A percentile compares a stretch with the other conserved stretches of the same genome.
Conservation (phyloP, 2,113 vertebrate species). For the Recurvirostra avosetta region DNA sequence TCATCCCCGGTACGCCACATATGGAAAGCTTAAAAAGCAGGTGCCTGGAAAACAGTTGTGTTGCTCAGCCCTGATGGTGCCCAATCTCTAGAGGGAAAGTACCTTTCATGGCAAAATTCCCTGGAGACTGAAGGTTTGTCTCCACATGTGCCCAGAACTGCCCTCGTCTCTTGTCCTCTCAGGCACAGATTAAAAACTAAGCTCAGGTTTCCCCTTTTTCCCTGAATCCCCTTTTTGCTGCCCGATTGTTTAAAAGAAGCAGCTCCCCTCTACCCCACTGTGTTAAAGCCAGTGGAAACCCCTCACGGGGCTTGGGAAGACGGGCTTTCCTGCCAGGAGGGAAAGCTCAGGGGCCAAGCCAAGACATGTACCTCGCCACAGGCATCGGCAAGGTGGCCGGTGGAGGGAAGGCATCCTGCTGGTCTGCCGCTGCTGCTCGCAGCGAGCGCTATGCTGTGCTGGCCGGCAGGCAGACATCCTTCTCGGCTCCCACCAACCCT, state of each 20-base stretch:
- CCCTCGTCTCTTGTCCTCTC: background rate
- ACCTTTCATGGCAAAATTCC: background rate
- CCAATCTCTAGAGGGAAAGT: background rate
- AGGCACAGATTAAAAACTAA: background rate
- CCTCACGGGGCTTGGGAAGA: background rate
- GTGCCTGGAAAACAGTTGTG: background rate
- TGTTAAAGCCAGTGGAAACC: background rate
- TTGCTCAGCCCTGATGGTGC: background rate
- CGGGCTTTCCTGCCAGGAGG: background rate
- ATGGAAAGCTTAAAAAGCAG: background rate
- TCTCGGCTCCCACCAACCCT: background rate
- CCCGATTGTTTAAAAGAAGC: background rate
- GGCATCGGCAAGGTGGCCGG: background rate
- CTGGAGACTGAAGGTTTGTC: background rate
- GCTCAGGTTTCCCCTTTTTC: background rate
- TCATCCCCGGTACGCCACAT: background rate
- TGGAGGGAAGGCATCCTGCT: background rate
- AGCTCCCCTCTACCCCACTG: background rate
- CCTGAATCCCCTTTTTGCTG: background rate
- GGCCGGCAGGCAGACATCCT: rapidly evolving
- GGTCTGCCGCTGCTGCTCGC: background rate
- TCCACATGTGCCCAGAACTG: background rate
- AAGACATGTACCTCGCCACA: background rate
- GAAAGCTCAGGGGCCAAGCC: background rate
- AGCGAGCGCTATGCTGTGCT: rapidly evolving